Conservation (phyloP, 2,113 vertebrate genomes). For the Tragelaphus imberbis region DNA sequence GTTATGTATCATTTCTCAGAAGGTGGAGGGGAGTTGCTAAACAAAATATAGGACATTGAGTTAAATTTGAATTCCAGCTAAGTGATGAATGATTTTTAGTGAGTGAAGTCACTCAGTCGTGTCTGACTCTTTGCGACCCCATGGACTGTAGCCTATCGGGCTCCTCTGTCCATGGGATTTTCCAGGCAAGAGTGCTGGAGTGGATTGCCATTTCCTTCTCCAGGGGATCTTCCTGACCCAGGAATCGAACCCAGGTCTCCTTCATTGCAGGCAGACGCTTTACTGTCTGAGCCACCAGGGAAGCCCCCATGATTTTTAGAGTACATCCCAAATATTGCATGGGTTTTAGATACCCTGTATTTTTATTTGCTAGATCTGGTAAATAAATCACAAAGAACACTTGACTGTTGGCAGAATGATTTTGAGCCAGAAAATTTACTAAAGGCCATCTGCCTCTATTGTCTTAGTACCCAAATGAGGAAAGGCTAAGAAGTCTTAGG, state of each 20-base stretch:
- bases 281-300: neutral
- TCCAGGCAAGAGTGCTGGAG: too few species aligned
- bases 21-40: neutral
- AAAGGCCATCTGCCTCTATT: neutral
- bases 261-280: too few species aligned
- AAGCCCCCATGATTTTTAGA: neutral
- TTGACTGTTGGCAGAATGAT: neutral
- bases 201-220: too few species aligned
- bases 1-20: neutral
- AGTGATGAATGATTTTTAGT: neutral
- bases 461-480: neutral
- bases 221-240: too few species aligned
- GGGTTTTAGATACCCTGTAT: neutral
- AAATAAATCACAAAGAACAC: neutral
- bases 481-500: neutral
- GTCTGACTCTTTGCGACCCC: too few species aligned
- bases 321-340: neutral
- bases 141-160: too few species aligned
- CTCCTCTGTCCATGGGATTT: too few species aligned
- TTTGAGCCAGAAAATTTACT: neutral
- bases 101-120: too few species aligned
- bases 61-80: constrained; percentile 5
- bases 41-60: neutral
- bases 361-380: neutral
- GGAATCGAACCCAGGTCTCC: too few species aligned